Conservation (phyloP, 2,113 vertebrate genomes). For the Carassius carassius region DNA sequence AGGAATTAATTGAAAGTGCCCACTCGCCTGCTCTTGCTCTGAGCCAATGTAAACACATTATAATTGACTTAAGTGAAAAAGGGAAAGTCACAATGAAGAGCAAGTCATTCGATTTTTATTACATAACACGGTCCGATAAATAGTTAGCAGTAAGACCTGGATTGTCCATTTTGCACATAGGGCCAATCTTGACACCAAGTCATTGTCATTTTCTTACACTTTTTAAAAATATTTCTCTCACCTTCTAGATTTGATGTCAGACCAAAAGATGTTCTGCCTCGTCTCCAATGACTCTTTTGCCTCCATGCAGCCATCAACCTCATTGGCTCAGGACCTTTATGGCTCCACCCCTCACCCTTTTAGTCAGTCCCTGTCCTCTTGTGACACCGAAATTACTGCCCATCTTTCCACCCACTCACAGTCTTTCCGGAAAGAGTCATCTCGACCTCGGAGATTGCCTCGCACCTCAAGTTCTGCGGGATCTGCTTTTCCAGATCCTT, state of each 20-base stretch:
- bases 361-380: slow-evolving; percentile 84
- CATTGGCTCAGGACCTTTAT: slow-evolving; percentile 82
- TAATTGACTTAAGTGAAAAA: not conserved
- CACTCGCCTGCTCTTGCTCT: not conserved
- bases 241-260: slow-evolving; percentile 85
- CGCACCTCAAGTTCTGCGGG: slow-evolving; percentile 96
- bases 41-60: not conserved
- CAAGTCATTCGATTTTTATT: not conserved
- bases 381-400: slow-evolving; percentile 84
- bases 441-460: slow-evolving; percentile 91
- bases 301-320: slow-evolving; percentile 93
- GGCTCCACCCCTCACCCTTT: slow-evolving; percentile 83
- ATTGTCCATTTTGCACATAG: not conserved
- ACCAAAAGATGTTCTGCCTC: slow-evolving; percentile 94
- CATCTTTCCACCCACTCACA: slow-evolving; percentile 88
- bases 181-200: not conserved
- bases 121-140: not conserved
- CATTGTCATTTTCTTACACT: not conserved
- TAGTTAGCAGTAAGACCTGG: not conserved
- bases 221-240: not conserved
- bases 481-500: slow-evolving; percentile 90
- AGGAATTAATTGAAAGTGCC: not conserved
- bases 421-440: slow-evolving; percentile 91
- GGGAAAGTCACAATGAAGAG: not conserved
- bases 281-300: slow-evolving; percentile 96